Percentiles rank a stretch among this genome's conserved stretches.
Conservation (phyloP, 2,797 vertebrate genomes). For the Pterois miles region DNA sequence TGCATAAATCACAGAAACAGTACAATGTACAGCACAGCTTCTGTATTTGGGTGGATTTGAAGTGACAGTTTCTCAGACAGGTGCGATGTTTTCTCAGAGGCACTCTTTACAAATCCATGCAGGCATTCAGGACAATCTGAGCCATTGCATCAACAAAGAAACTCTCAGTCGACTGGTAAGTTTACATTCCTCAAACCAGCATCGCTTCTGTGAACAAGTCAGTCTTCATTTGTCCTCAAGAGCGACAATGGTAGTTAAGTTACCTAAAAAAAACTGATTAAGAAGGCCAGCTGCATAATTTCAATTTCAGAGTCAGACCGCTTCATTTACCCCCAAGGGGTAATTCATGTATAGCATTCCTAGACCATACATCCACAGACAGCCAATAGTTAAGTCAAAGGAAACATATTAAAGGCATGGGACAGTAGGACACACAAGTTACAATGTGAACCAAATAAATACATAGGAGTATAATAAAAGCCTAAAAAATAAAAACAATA, state of each 20-base stretch:
- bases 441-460: too few species aligned
- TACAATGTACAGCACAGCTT: background rate
- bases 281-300: background rate
- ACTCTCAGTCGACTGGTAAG: background rate
- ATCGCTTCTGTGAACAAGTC: background rate
- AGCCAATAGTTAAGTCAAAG: too few species aligned
- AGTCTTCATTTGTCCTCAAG: background rate
- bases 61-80: background rate
- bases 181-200: background rate
- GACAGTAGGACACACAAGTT: too few species aligned
- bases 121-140: background rate
- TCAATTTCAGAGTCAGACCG: too few species aligned
- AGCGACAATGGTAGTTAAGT: background rate
- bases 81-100: background rate
- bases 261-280: background rate
- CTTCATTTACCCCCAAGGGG: too few species aligned
- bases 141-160: background rate
- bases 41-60: background rate
- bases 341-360: too few species aligned
- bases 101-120: background rate
- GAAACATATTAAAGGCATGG: too few species aligned
- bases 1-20: background rate
- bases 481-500: too few species aligned
- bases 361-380: too few species aligned
- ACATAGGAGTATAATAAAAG: too few species aligned